Evolutionary conservation across 2,113 vertebrate genomes (phyloP).

Genomic region (Poeciliopsis turrubarensis): DNA sequence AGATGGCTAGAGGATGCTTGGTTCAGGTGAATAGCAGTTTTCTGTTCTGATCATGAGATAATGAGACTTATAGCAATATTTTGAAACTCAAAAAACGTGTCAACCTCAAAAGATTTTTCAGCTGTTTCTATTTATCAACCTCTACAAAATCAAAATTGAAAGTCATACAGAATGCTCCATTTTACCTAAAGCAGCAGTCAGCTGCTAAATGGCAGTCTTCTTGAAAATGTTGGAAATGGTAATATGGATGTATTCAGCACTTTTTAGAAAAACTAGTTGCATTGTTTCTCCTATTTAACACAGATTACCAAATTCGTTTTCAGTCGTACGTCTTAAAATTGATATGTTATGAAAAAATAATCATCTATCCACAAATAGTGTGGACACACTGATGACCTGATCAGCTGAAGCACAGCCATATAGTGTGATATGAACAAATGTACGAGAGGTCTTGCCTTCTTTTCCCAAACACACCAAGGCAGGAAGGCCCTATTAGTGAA

Average conservation of each 20-base stretch:
- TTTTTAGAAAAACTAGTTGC: not conserved
- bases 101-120: too few species aligned
- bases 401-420: not conserved
- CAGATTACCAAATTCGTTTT: not conserved
- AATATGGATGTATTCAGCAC: too few species aligned
- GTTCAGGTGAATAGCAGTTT: too few species aligned
- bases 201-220: not conserved
- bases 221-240: not conserved
- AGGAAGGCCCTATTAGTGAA: conserved; percentile 40
- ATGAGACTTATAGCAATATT: too few species aligned
- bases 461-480: conserved; percentile 28
- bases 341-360: not conserved
- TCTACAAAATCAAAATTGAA: not conserved
- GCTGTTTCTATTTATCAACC: not conserved
- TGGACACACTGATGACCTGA: conserved; percentile 5
- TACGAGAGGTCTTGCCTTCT: conserved; percentile 32
- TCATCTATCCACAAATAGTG: not conserved
- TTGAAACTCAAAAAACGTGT: too few species aligned
- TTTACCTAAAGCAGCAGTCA: not conserved
- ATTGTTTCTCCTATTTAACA: not conserved
- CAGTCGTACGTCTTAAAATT: not conserved
- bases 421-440: conserved; percentile 9
- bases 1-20: too few species aligned
- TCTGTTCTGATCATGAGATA: too few species aligned
- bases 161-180: not conserved